Conservation (phyloP, 2,888 invertebrate genomes). For the Aelia acuminata region DNA sequence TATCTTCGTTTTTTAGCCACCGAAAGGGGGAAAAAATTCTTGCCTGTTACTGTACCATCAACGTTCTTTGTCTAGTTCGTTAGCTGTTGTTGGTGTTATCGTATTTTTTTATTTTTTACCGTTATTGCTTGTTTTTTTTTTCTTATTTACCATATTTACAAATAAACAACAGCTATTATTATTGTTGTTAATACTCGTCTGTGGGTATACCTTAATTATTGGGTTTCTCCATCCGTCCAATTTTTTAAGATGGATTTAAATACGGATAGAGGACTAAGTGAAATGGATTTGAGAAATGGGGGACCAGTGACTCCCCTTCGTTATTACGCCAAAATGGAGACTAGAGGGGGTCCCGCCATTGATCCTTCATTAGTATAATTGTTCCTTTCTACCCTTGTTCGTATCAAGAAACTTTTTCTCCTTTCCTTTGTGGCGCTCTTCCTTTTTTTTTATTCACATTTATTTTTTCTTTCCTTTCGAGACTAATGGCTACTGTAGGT, state of each 20-base stretch:
- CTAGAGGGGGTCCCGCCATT: background rate
- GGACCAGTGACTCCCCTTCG: background rate
- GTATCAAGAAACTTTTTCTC: background rate
- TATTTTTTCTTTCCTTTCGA: background rate
- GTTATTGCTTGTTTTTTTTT: background rate
- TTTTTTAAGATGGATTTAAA: background rate
- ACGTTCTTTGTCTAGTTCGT: background rate
- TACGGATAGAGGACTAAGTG: background rate
- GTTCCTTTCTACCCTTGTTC: background rate
- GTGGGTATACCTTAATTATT: background rate
- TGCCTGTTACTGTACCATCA: background rate
- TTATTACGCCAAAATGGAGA: slow-evolving; percentile 20
- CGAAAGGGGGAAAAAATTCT: too few species aligned
- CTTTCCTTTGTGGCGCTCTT: background rate
- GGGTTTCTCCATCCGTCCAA: background rate
- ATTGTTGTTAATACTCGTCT: background rate
- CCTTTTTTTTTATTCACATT: background rate
- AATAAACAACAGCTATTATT: background rate
- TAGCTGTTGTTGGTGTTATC: background rate
- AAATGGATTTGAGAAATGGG: background rate
- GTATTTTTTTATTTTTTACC: background rate
- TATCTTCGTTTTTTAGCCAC: too few species aligned
- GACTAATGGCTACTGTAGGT: background rate
- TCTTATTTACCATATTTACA: background rate
- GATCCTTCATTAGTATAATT: slow-evolving; percentile 48